Conservation (phyloP, 2,888 invertebrate species). For the Opisthograptis luteolata region DNA sequence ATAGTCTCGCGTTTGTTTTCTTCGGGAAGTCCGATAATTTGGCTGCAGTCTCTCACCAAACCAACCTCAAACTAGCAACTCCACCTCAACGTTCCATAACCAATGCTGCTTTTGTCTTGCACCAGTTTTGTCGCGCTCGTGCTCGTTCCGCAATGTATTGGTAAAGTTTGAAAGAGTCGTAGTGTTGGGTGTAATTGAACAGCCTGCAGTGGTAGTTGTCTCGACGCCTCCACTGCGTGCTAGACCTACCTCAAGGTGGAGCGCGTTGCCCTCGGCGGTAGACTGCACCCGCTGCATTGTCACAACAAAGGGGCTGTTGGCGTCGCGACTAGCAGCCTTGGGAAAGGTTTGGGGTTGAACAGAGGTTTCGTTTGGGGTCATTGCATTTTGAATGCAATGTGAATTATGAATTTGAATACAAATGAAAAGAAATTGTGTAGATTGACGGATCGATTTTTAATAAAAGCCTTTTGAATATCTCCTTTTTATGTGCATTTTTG, state of each 20-base stretch:
- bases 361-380: constrained; percentile 12
- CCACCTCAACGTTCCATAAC: constrained; percentile 8
- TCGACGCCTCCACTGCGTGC: constrained; percentile 53
- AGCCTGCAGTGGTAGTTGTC: constrained; percentile 52
- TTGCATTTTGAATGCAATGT: constrained; percentile 12
- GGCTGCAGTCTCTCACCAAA: constrained; percentile 55
- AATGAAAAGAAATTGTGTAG: no score
- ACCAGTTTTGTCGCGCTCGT: accelerated
- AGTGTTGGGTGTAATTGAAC: constrained; percentile 45
- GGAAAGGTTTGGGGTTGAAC: background rate
- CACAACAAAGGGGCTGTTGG: constrained; percentile 45
- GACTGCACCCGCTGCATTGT: constrained; percentile 54
- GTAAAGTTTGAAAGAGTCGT: background rate
- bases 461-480: no score
- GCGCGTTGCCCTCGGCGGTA: constrained; percentile 55
- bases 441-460: no score
- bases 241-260: constrained; percentile 75
- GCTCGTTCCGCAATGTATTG: constrained; percentile 43
- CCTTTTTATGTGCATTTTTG: no score
- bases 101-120: constrained; percentile 40
- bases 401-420: no score
- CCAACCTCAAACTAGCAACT: constrained; percentile 1
- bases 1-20: constrained; percentile 61
- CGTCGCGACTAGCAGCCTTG: background rate
- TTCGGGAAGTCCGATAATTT: constrained; percentile 70